A percentile compares a stretch with the other conserved stretches of the same genome.
Evolutionary conservation across 1,140 invertebrate genomes (phyloP).

Genomic region (Drosophila yakuba): DNA sequence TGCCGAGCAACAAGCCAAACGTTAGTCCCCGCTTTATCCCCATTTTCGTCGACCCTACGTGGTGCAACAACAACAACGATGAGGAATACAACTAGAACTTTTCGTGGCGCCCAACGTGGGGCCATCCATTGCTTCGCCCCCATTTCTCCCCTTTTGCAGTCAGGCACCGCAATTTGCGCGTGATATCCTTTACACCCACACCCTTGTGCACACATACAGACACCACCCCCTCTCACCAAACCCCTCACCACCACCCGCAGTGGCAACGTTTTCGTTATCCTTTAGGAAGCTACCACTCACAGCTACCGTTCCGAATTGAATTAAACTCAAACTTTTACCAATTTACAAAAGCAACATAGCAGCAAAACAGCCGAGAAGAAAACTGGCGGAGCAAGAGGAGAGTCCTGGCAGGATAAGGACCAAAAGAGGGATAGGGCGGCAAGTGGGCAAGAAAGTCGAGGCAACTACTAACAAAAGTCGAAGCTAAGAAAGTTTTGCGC

Average conservation of each 20-base stretch:
- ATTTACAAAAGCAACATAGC: slow-evolving; percentile 81
- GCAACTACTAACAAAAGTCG: slow-evolving; percentile 47
- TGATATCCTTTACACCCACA: slow-evolving; percentile 76
- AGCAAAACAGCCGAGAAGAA: slow-evolving; percentile 40
- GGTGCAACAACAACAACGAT: slow-evolving; percentile 5
- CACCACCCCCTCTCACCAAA: background rate
- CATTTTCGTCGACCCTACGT: background rate
- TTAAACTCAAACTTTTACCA: slow-evolving; percentile 84
- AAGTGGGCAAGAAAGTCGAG: background rate
- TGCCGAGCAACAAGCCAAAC: slow-evolving; percentile 72
- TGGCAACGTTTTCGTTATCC: slow-evolving; percentile 64
- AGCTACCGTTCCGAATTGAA: slow-evolving; percentile 84
- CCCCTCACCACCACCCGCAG: slow-evolving; percentile 2
- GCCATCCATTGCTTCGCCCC: slow-evolving; percentile 4
- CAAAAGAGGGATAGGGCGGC: background rate
- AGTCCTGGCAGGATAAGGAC: slow-evolving; percentile 16
- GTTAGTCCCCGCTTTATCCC: slow-evolving; percentile 1
- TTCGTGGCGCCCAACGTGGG: slow-evolving; percentile 18
- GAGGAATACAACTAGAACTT: slow-evolving; percentile 25
- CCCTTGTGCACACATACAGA: slow-evolving; percentile 6
- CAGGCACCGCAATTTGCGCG: slow-evolving; percentile 80
- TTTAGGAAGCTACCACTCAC: slow-evolving; percentile 81
- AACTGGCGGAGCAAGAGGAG: slow-evolving; percentile 8
- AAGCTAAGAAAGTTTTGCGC: slow-evolving; percentile 74
- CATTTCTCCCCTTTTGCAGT: slow-evolving; percentile 49